Conservation (phyloP, 2,888 invertebrate genomes). For the Aproaerema taeniolella region DNA sequence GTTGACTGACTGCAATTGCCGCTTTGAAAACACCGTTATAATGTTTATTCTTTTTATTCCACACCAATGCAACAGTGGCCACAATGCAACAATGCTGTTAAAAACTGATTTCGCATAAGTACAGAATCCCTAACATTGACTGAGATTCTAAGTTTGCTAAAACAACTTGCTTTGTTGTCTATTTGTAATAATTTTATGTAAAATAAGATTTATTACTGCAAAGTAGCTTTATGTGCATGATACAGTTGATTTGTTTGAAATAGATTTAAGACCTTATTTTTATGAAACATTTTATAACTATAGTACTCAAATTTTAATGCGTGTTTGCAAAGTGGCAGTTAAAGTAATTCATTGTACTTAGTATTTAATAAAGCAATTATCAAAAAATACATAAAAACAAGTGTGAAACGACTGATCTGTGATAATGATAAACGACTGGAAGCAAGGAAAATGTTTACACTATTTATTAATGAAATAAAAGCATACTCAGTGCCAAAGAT, state of each 20-base stretch:
- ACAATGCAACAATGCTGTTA: too few species aligned
- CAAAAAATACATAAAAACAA: constrained; percentile 56
- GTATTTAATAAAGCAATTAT: constrained; percentile 41
- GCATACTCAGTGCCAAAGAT: constrained; percentile 72
- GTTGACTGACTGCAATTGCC: constrained; percentile 31
- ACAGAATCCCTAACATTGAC: too few species aligned
- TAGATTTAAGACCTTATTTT: too few species aligned
- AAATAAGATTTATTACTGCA: too few species aligned
- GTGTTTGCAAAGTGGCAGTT: constrained; percentile 40
- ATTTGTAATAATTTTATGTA: too few species aligned
- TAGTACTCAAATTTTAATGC: constrained; percentile 7
- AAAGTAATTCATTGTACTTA: not conserved
- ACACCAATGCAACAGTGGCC: too few species aligned
- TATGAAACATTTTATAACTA: not conserved
- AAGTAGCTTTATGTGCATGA: too few species aligned
- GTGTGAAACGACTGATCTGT: constrained; percentile 67
- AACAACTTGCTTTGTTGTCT: too few species aligned
- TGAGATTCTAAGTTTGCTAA: too few species aligned
- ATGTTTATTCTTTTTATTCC: too few species aligned
- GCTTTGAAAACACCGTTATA: constrained; percentile 49
- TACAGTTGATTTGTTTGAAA: not conserved
- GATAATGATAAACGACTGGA: constrained; percentile 55
- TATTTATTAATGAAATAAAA: constrained; percentile 59
- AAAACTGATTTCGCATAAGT: too few species aligned
- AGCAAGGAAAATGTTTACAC: constrained; percentile 42